Evolutionary conservation across 2,888 invertebrate species (phyloP).

Genomic region (Oscheius sp.): DNA sequence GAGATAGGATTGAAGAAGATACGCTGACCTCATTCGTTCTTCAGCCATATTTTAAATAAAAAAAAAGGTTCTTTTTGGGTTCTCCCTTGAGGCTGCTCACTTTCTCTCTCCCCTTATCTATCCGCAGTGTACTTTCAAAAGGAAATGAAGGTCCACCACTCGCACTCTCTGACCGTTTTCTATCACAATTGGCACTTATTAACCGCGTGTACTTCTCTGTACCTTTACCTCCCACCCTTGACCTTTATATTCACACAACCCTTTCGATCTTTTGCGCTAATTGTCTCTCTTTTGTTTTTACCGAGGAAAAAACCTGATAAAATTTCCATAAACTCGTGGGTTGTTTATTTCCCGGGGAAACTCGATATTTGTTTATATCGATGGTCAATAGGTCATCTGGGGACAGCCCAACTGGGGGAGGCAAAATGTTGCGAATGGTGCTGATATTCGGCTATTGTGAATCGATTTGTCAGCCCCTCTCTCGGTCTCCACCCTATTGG

Average conservation of each 20-base stretch:
- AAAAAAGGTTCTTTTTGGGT: not conserved
- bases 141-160: too few relatives aligned
- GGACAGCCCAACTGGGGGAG: not conserved
- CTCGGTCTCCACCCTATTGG: not conserved
- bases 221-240: not conserved
- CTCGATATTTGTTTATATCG: not conserved
- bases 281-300: too few relatives aligned
- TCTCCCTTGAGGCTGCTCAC: not conserved
- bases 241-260: not conserved
- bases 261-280: too few relatives aligned
- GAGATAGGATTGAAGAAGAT: slow-evolving; percentile 10
- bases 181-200: too few relatives aligned
- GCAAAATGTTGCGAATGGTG: too few relatives aligned
- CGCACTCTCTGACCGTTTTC: too few relatives aligned
- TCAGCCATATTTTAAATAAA: too few relatives aligned
- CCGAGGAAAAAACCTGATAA: too few relatives aligned
- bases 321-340: too few relatives aligned
- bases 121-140: not conserved
- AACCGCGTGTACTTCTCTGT: too few relatives aligned
- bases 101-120: not conserved
- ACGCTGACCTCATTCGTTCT: slow-evolving; percentile 17
- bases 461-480: not conserved
- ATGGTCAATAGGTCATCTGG: not conserved
- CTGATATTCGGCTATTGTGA: too few relatives aligned
- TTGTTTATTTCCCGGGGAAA: not conserved